Evolutionary conservation across 2,113 vertebrate genomes (phyloP).

Genomic region (Danio rerio): GRCz12tu NC_133179.1:18476501-18477000

Average conservation of each 20-base stretch:
- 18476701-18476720: neutral
- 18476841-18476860: constrained; percentile 99
- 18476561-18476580: no score
- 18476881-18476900: constrained; percentile 84
- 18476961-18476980: constrained; percentile 71
- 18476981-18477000: constrained; percentile 30
- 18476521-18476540: no score
- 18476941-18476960: constrained; percentile 86
- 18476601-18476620: no score
- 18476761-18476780: constrained; percentile 86
- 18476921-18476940: constrained; percentile 72
- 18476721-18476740: constrained; percentile 27
- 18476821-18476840: constrained; percentile 96
- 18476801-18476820: constrained; percentile 99
- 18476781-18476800: constrained; percentile 99
- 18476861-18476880: constrained; percentile 89
- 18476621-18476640: no score
- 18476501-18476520: no score
- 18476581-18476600: no score
- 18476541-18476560: no score
- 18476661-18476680: no score
- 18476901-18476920: constrained; percentile 75
- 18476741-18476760: constrained; percentile 38
- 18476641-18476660: no score
- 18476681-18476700: no score